Percentiles rank a stretch among this genome's conserved stretches.
Evolutionary conservation across 2,113 vertebrate species (phyloP).

Genomic region (Nesospiza acunhae): DNA sequence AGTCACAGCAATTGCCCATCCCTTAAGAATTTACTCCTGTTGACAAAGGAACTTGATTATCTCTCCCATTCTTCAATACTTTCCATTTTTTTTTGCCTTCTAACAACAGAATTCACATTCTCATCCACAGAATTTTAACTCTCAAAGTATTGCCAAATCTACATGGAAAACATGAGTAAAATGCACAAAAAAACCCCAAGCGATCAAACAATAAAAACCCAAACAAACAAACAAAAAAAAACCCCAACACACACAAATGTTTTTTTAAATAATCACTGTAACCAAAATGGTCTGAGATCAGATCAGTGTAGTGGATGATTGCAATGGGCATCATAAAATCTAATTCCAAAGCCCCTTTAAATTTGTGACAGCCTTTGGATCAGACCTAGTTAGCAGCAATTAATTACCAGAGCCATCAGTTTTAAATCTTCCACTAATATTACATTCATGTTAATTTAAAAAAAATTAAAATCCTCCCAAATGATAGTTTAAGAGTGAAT

Average conservation of each 20-base stretch:
- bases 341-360: background rate
- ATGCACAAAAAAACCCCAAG: background rate
- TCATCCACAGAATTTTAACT: background rate
- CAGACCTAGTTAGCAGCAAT: background rate
- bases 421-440: background rate
- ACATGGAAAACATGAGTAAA: background rate
- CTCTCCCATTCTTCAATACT: background rate
- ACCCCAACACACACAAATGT: accelerated
- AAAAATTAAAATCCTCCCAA: background rate
- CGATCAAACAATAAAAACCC: background rate
- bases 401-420: background rate
- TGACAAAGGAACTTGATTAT: background rate
- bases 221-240: background rate
- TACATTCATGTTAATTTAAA: background rate
- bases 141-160: background rate
- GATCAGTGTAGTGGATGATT: background rate
- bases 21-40: background rate
- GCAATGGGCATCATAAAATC: background rate
- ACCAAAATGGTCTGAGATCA: background rate
- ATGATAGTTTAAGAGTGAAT: background rate
- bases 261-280: background rate
- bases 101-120: background rate
- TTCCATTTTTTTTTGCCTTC: background rate
- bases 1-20: background rate
- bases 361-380: background rate